phyloP scores from a whole-genome alignment of 2,113 vertebrate genomes.

The Caloenas nicobarica region DNA sequence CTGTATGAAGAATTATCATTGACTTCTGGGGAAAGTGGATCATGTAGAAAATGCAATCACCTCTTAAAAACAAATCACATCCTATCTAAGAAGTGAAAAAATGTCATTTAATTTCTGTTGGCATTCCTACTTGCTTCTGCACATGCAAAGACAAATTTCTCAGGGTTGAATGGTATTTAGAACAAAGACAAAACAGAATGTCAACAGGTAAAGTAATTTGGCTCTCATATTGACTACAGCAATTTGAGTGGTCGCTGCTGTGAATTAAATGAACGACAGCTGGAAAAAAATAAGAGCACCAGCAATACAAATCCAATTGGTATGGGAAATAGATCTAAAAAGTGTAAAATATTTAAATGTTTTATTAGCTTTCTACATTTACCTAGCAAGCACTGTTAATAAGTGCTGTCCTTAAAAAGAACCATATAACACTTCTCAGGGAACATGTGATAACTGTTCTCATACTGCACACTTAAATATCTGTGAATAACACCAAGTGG shows the following conservation, averaged over 20 bases:
- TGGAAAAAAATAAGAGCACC: neutral
- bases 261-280: slow-evolving; percentile 21
- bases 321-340: neutral
- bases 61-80: slow-evolving; percentile 8
- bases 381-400: neutral
- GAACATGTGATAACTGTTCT: neutral
- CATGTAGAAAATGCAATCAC: neutral
- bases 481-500: neutral
- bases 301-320: neutral
- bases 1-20: neutral
- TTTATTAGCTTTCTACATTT: slow-evolving; percentile 3
- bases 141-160: slow-evolving; percentile 19
- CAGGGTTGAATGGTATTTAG: neutral
- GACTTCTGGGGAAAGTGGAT: neutral
- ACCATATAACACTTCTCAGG: neutral
- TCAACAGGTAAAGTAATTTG: neutral
- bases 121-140: neutral
- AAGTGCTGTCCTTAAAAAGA: neutral
- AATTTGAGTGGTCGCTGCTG: slow-evolving; percentile 10
- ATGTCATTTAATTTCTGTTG: slow-evolving; percentile 36
- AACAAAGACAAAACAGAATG: slow-evolving; percentile 19
- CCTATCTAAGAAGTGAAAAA: neutral
- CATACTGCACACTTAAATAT: neutral
- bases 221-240: neutral
- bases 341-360: neutral